phyloP scores from a whole-genome alignment of 1,140 invertebrate species.

The Stratiolaelaps scimitus region DNA sequence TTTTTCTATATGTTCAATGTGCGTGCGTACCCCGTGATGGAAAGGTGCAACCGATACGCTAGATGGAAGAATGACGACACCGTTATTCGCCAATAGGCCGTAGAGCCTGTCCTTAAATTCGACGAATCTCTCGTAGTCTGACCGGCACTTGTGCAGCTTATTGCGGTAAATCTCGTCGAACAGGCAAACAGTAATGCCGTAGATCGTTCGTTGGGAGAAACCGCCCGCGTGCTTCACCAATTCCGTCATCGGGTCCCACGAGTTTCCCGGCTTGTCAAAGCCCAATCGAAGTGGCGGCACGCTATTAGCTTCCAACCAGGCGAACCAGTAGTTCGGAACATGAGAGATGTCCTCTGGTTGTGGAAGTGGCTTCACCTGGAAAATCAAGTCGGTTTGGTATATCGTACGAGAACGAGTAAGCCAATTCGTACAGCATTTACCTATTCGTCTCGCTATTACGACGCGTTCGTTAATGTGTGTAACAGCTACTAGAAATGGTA shows the following conservation, averaged over 20 bases:
- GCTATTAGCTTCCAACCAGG: not conserved
- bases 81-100: slow-evolving; percentile 58
- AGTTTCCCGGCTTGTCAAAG: slow-evolving; percentile 28
- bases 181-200: not conserved
- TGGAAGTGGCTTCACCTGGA: not conserved
- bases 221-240: slow-evolving; percentile 30
- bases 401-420: too few species aligned
- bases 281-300: slow-evolving; percentile 12
- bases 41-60: slow-evolving; percentile 63
- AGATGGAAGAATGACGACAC: slow-evolving; percentile 68
- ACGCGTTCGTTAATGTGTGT: too few species aligned
- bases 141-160: not conserved
- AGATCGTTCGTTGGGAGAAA: slow-evolving; percentile 31
- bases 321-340: not conserved
- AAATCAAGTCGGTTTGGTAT: too few species aligned
- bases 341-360: not conserved
- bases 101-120: slow-evolving; percentile 42
- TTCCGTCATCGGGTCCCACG: not conserved
- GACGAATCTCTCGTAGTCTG: slow-evolving; percentile 6
- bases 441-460: too few species aligned
- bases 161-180: not conserved
- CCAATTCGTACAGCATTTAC: too few species aligned
- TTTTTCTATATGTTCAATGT: too few species aligned
- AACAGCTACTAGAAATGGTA: too few species aligned
- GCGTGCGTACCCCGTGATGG: slow-evolving; percentile 45